Evolutionary conservation across 1,140 invertebrate genomes (phyloP).

Genomic region (Macrosteles quadrilineatus): DNA sequence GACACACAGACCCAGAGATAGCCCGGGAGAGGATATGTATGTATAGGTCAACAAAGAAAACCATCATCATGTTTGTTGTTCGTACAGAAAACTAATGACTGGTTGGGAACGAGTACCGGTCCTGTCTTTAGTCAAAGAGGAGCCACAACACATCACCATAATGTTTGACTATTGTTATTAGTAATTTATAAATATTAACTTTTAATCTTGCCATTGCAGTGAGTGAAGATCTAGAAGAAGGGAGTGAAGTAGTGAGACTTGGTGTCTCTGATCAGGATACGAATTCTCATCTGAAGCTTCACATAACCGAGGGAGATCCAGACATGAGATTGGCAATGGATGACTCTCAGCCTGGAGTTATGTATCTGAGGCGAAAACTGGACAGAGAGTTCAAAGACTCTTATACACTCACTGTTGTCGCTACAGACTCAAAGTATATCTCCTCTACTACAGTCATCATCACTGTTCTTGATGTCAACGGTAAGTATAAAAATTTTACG

Average conservation of each 20-base stretch:
- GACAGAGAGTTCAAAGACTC: constrained; percentile 70
- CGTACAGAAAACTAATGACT: no score
- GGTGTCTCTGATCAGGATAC: not conserved
- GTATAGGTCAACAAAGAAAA: no score
- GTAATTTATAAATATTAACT: no score
- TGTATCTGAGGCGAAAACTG: constrained; percentile 73
- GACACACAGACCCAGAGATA: no score
- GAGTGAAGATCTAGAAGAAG: constrained; percentile 8
- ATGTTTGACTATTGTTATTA: no score
- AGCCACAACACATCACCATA: no score
- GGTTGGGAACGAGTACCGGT: no score
- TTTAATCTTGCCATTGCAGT: no score
- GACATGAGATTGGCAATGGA: constrained; percentile 72
- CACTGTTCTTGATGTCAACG: constrained; percentile 83
- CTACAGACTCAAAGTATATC: constrained; percentile 83
- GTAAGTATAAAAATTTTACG: constrained; percentile 57
- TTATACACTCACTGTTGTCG: constrained; percentile 72
- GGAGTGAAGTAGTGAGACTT: not conserved
- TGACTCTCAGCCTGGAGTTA: constrained; percentile 63
- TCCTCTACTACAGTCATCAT: constrained; percentile 69
- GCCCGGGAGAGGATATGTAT: no score
- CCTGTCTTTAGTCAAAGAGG: no score
- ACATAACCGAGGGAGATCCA: constrained; percentile 73
- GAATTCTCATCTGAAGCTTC: constrained; percentile 56
- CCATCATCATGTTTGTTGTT: no score